Percentiles rank a stretch among this genome's conserved stretches.
phyloP scores from a whole-genome alignment of 2,888 invertebrate species.

The Suillia variegata region DNA sequence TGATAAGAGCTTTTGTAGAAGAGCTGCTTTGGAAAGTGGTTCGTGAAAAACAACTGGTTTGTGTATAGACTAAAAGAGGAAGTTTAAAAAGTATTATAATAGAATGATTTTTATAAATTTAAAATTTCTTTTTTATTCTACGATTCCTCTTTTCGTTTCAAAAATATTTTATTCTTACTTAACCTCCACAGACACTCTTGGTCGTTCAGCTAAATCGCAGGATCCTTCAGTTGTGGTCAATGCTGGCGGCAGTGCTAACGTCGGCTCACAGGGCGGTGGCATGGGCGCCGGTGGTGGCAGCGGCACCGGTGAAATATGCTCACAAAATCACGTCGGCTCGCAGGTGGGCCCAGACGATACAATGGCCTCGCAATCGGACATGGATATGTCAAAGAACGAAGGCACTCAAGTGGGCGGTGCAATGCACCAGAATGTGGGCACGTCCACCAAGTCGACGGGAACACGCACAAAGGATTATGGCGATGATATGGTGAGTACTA shows the following conservation, averaged over 20 bases:
- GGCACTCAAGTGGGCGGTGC: constrained; percentile 83
- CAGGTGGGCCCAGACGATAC: constrained; percentile 62
- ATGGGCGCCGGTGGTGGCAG: constrained; percentile 40
- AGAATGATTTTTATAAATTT: too few relatives aligned
- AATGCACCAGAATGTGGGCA: constrained; percentile 65
- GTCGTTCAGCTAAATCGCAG: constrained; percentile 73
- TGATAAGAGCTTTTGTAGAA: too few relatives aligned
- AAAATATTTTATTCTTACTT: too few relatives aligned
- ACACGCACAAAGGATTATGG: constrained; percentile 68
- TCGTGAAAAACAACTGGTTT: too few relatives aligned
- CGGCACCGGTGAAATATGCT: constrained; percentile 65
- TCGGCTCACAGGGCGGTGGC: constrained; percentile 43
- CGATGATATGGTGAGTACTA: constrained; percentile 67
- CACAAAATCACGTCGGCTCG: constrained; percentile 73
- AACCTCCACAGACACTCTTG: constrained; percentile 62
- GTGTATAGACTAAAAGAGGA: too few relatives aligned
- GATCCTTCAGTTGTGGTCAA: constrained; percentile 62
- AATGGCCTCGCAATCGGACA: constrained; percentile 62
- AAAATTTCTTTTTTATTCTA: too few relatives aligned
- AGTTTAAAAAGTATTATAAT: too few relatives aligned
- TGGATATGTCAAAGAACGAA: constrained; percentile 74
- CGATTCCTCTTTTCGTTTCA: too few relatives aligned
- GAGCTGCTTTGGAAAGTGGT: too few relatives aligned
- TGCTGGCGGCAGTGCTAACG: constrained; percentile 38
- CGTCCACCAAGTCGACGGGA: constrained; percentile 70